These are phyloP conservation scores for Platycnemis pennipes DNA, from an alignment of 2,888 invertebrate genomes.

Conservation along the genomic window DNA sequence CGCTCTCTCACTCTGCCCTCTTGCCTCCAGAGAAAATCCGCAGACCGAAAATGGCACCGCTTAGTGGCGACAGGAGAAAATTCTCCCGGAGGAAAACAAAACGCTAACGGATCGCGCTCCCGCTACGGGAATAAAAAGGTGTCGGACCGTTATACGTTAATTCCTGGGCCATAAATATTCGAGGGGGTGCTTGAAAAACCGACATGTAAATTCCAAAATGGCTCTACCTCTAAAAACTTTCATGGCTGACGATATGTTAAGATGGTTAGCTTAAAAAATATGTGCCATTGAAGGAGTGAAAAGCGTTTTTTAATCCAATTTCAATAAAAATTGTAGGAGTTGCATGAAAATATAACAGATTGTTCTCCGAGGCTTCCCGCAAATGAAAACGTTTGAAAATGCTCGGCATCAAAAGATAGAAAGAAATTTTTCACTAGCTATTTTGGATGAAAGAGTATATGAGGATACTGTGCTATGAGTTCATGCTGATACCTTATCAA, in stretches of 20 bases:
- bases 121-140: background rate
- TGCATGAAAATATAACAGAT: background rate
- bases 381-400: background rate
- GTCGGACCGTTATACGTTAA: background rate
- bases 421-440: background rate
- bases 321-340: background rate
- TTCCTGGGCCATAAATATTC: background rate
- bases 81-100: background rate
- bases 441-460: background rate
- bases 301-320: background rate
- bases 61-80: background rate
- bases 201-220: background rate
- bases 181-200: background rate
- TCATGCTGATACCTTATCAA: background rate
- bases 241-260: background rate
- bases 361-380: constrained; percentile 26
- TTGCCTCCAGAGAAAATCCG: background rate
- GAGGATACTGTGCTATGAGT: background rate
- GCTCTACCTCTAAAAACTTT: constrained; percentile 16
- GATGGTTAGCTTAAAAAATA: background rate
- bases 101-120: background rate
- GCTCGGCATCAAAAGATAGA: constrained; percentile 9
- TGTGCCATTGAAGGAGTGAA: background rate
- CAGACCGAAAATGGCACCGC: background rate
- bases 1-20: background rate